Percentiles rank a stretch among this genome's conserved stretches.
Evolutionary conservation across 2,113 vertebrate genomes (phyloP).

Genomic region (Astatoreochromis straeleni): DNA sequence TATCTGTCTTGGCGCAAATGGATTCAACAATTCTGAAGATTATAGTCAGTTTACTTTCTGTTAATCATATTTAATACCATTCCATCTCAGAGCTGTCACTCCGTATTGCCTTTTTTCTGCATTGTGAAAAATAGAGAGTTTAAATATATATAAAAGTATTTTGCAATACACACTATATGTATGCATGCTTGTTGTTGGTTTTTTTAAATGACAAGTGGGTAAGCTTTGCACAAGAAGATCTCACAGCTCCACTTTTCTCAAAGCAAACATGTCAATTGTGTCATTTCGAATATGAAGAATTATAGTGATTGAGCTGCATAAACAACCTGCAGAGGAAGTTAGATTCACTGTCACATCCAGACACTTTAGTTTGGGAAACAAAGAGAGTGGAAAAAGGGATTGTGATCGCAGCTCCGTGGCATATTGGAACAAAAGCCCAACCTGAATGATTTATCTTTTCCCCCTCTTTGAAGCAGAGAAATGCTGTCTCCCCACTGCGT

Average conservation of each 20-base stretch:
- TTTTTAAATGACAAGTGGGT: slow-evolving; percentile 58
- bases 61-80: slow-evolving; percentile 54
- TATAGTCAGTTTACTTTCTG: slow-evolving; percentile 51
- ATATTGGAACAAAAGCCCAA: slow-evolving; percentile 68
- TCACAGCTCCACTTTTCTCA: slow-evolving; percentile 67
- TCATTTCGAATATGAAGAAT: slow-evolving; percentile 75
- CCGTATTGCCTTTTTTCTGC: neutral
- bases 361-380: slow-evolving; percentile 68
- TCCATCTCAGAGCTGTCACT: slow-evolving; percentile 4
- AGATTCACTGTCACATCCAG: slow-evolving; percentile 72
- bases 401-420: slow-evolving; percentile 70
- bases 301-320: slow-evolving; percentile 76
- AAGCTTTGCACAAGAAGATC: slow-evolving; percentile 47
- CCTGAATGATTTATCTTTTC: slow-evolving; percentile 69
- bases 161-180: neutral
- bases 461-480: slow-evolving; percentile 57
- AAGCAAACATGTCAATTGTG: slow-evolving; percentile 61
- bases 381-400: slow-evolving; percentile 68
- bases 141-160: neutral
- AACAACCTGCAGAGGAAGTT: slow-evolving; percentile 72
- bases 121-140: neutral
- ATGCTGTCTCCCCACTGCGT: slow-evolving; percentile 47
- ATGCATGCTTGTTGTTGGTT: neutral
- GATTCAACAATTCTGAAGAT: slow-evolving; percentile 55
- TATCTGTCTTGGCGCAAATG: slow-evolving; percentile 49